phyloP scores from a whole-genome alignment of 2,113 vertebrate species.

The Saguinus imperator region DNA sequence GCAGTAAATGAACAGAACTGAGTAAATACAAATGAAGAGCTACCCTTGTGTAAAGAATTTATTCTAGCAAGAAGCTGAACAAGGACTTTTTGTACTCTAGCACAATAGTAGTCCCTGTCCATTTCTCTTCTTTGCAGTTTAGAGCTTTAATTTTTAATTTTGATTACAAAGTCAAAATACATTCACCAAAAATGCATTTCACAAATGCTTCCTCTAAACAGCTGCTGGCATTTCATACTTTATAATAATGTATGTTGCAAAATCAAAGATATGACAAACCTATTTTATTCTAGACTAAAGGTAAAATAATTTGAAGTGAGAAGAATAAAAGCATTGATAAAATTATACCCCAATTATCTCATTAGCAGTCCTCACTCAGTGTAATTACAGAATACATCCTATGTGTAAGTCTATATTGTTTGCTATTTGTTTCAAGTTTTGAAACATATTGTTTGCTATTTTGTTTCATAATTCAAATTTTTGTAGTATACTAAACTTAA shows the following conservation, averaged over 20 bases:
- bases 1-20: background rate
- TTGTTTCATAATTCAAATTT: slow-evolving; percentile 9
- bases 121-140: slow-evolving; percentile 14
- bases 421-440: background rate
- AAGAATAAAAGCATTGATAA: slow-evolving; percentile 23
- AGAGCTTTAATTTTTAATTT: slow-evolving; percentile 34
- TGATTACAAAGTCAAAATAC: background rate
- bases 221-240: background rate
- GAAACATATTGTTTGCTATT: background rate
- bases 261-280: background rate
- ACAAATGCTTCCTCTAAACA: background rate
- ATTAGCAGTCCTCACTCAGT: background rate
- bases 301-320: background rate
- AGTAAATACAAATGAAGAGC: background rate
- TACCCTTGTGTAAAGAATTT: background rate
- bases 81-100: background rate
- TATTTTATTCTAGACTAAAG: slow-evolving; percentile 29
- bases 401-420: background rate
- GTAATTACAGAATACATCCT: background rate
- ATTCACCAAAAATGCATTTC: slow-evolving; percentile 3
- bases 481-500: background rate
- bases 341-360: background rate
- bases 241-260: background rate
- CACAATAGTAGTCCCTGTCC: background rate
- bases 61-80: background rate